These are phyloP conservation scores for Cladopsammia gracilis DNA, from an alignment of 64 coral and sea anemone genomes.

Conservation along the genomic window DNA sequence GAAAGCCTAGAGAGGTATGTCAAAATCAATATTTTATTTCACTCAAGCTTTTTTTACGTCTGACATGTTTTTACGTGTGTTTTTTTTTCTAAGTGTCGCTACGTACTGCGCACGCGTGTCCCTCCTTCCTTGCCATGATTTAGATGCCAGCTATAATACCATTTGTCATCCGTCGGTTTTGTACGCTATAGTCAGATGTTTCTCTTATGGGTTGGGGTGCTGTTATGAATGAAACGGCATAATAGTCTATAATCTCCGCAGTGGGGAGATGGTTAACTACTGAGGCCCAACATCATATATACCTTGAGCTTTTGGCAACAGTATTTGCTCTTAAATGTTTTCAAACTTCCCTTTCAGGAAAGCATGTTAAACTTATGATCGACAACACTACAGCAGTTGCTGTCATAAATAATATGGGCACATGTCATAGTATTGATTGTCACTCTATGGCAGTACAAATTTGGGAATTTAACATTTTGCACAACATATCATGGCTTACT, in stretches of 20 bases:
- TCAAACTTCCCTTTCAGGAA: too few species aligned
- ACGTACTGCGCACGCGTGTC: too few species aligned
- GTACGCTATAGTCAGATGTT: not conserved
- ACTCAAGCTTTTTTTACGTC: too few species aligned
- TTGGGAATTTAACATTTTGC: slow-evolving; percentile 50
- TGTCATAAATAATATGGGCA: slow-evolving; percentile 51
- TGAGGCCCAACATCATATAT: slow-evolving; percentile 62
- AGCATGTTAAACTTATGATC: slow-evolving; percentile 57
- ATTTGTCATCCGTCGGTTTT: not conserved
- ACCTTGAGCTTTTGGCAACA: slow-evolving; percentile 25
- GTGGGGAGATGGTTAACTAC: slow-evolving; percentile 17
- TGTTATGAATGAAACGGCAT: too few species aligned
- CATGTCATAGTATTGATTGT: slow-evolving; percentile 24
- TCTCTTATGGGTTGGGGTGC: too few species aligned
- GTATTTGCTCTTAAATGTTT: too few species aligned
- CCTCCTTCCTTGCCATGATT: too few species aligned
- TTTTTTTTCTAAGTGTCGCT: too few species aligned
- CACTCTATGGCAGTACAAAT: slow-evolving; percentile 26
- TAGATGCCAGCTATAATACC: slow-evolving; percentile 2
- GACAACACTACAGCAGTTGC: slow-evolving; percentile 66
- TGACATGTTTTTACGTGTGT: too few species aligned
- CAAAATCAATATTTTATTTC: too few species aligned
- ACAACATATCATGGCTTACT: slow-evolving; percentile 58
- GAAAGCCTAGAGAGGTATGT: too few species aligned
- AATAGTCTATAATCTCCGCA: too few species aligned